Evolutionary conservation across 2,797 vertebrate genomes (phyloP), one percentile per base, ranked within the genome.

Genomic region (Phalloptychus januarius): DNA sequence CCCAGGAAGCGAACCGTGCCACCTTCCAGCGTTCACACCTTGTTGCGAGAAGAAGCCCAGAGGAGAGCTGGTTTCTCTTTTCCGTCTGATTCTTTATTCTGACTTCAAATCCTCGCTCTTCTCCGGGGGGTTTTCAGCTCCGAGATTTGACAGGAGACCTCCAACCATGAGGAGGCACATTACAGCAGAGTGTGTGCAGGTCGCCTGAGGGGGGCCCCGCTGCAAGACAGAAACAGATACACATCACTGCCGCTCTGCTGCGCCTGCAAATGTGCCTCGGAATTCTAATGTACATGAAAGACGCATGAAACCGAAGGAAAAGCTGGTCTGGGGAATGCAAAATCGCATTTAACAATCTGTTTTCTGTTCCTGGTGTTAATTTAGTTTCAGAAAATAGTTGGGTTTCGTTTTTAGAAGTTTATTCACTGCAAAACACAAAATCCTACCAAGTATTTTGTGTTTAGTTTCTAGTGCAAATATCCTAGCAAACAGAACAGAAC

Each of bases 141-240:
- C 2, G 71, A 77, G 67, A 44, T 44, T 72, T 80, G 77, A 84
- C 78, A 52, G 73, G 13, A 74, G 79, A 82, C 78, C 69, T 77
- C 75, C 71, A 42, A 82, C 81, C 79, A 82, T 0, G 77, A 85
- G 58, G 75, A 86, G 54, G 40, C 11, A 69, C 73, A 42, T 83
- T 72, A 73, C 65, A 71, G 76, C 58, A 28, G 67, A 69, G 79
- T 72, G 33, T 67, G 48, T 63, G 78, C 78, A 69, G 75, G 75
- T 74, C 25, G 44, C 73, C 50, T 23, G 31, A 52, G 42, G 71
- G 70, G 65, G 73, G 15, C 44, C 25, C 65, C 71, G 31, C 82
- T 75, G 79, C 75, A 71, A 50, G 77, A 74, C 33, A 80, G 54
- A 71, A 63, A 75, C 52, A 77, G 20, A 75, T 23, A 42, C 15